Base-by-base conservation (phyloP, 2,888 invertebrate genomes). In the Drosophila basisetae region DNA sequence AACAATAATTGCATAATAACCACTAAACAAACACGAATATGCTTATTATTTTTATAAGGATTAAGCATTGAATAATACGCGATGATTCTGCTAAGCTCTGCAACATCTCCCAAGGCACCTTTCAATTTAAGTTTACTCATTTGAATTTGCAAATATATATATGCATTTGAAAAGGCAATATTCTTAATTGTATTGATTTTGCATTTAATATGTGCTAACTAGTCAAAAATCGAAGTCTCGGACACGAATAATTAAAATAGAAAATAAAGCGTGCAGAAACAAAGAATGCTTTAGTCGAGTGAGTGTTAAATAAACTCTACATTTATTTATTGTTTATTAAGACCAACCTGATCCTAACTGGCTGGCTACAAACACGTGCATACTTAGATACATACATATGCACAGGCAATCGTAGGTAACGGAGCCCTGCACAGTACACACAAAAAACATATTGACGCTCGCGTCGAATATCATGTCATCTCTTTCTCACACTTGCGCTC, bases 21-120 rank as follows among this genome's bases (percentile, higher is more conserved):
- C 52, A 62, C 64, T 11, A 63, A 49, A 37, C 30, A 66, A 63
- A 41, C 63, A 47, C 65, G 41, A 73, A 68, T 52, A 74, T 68
- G 52, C 59, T 74, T 71, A 63, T 72, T 70, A 39, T 50, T 71
- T 67, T 66, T 55, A 62, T 68, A 68, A 63, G 2, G 22, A 22
- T 22, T 22, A 22, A 16, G 2, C 50, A 28, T 28, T 28, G 18
- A 28, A 28, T 9, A 50, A 22, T 47, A 9, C 16, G 7, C 16
- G 47, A 25, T 25, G 7, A 16, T 49, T 25, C 16, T 49, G 22
- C 43, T 2, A 22, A 43, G 11, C 41, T n/a, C n/a, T n/a, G 5
- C 13, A 13, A 1, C 7, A 47, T 22, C 25, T 25, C 7, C 16
- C 25, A 13, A 7, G 16, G 16, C 47, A 13, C 22, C 22, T 22